Percentiles rank a stretch among this genome's conserved stretches.
phyloP scores from a whole-genome alignment of 2,888 invertebrate genomes.

The Drosophila lacicola region DNA sequence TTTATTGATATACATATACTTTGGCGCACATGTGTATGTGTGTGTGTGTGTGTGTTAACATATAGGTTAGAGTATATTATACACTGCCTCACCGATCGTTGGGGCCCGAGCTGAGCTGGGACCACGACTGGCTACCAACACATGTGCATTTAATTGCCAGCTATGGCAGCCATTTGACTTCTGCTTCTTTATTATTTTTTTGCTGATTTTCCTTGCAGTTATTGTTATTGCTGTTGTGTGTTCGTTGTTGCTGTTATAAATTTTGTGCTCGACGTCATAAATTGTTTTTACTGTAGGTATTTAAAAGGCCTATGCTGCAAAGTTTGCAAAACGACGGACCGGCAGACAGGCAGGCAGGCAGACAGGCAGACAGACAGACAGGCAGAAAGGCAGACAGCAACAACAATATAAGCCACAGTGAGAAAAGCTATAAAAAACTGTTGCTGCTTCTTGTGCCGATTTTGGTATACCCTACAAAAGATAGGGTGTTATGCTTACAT shows the following conservation, averaged over 20 bases:
- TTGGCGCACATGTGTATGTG: neutral
- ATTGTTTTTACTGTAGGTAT: conserved; percentile 55
- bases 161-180: conserved; percentile 45
- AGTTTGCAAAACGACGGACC: conserved; percentile 36
- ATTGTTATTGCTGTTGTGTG: conserved; percentile 24
- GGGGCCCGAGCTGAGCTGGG: neutral
- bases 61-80: conserved; percentile 17
- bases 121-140: conserved; percentile 9
- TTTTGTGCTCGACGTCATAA: conserved; percentile 45
- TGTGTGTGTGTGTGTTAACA: neutral
- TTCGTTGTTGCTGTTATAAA: conserved; percentile 38
- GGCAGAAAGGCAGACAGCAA: conserved; percentile 12
- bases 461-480: conserved; percentile 4
- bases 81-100: conserved; percentile 24
- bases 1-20: neutral
- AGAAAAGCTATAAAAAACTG: conserved; percentile 47
- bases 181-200: neutral
- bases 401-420: conserved; percentile 27
- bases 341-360: conserved; percentile 6
- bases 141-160: conserved; percentile 63
- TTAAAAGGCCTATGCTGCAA: conserved; percentile 47
- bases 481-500: neutral
- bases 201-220: conserved; percentile 19
- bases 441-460: conserved; percentile 34
- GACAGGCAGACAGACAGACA: neutral